Base-by-base conservation (phyloP, 2,113 vertebrate species). In the Muntiacus reevesi region DNA sequence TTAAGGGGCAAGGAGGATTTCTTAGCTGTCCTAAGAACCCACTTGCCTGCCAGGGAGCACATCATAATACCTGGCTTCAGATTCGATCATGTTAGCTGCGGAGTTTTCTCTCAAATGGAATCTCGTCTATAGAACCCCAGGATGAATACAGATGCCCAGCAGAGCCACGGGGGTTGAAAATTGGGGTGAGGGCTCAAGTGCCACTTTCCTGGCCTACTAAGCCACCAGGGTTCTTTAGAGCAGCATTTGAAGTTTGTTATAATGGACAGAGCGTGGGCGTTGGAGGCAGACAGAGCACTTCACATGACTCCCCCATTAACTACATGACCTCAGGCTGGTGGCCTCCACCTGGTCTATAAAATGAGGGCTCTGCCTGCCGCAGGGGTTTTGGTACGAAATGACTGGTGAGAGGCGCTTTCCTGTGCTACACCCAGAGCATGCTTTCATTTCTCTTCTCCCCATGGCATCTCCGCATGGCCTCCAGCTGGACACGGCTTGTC, bases 341-440 rank as follows among this genome's bases (percentile, higher is more conserved):
- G 16, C n/a, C 54, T 94, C 19, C n/a, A 55, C 84, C 67, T 87
- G 82, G 25, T 79, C 88, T 71, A 3, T 92, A 57, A n/a, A 92
- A 47, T 95, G 52, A 40, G 47, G 8, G 4, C 12, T 19, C 50
- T 89, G 55, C 71, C 64, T 89, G 83, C 43, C 23, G 25, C 14
- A 0, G 40, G n/a, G 5, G 0, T 2, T 76, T 52, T 47, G n/a
- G 40, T 60, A 4, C 7, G 17, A 14, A 54, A 21, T 57, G 28
- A 27, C 84, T 25, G 50, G 11, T 30, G 17, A 67, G 79, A 87
- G 33, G 13, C 17, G 8, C 67, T 40, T 54, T 40, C 27, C 47
- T 45, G 83, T 7, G 6, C 30, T 17, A n/a, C 7, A 81, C 47
- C 33, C 33, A 60, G 43, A 60, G 9, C 59, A 3, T 1, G 19